Percentiles rank a stretch among this genome's conserved stretches.
Conservation (phyloP, 2,113 vertebrate genomes). For the Misgurnus mizolepis region DNA sequence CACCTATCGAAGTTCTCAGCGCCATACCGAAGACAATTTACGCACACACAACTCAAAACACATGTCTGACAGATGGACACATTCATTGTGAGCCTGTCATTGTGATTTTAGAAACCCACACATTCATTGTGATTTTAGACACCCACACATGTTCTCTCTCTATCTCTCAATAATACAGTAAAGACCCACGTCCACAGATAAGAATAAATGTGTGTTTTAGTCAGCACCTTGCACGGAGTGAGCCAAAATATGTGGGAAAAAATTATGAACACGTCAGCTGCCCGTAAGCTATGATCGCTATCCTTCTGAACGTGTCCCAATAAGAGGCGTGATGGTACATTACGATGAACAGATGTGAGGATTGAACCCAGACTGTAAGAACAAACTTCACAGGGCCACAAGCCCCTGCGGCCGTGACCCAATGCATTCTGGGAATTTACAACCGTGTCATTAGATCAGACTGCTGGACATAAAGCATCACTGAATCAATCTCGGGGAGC, state of each 20-base stretch:
- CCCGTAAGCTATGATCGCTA: not conserved
- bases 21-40: conserved; percentile 43
- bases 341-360: not conserved
- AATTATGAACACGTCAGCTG: not conserved
- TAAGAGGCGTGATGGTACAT: not conserved
- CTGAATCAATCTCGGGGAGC: conserved; percentile 58
- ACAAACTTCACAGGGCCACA: conserved; percentile 12
- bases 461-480: conserved; percentile 59
- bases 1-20: conserved; percentile 41
- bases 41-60: conserved; percentile 36
- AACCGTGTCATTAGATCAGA: conserved; percentile 56
- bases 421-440: conserved; percentile 53
- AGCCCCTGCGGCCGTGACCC: not conserved
- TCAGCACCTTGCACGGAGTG: not conserved
- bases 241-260: not conserved
- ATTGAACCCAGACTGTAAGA: not conserved
- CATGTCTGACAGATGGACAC: conserved; percentile 15
- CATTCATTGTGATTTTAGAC: not conserved
- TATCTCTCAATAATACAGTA: conserved; percentile 3
- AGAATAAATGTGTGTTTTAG: not conserved
- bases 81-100: conserved; percentile 3
- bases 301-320: not conserved
- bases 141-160: conserved; percentile 20
- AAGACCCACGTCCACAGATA: conserved; percentile 23
- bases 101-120: conserved; percentile 39